Evolutionary conservation across 1,140 invertebrate species (phyloP).

Genomic region (Cardiocondyla obscurior): DNA sequence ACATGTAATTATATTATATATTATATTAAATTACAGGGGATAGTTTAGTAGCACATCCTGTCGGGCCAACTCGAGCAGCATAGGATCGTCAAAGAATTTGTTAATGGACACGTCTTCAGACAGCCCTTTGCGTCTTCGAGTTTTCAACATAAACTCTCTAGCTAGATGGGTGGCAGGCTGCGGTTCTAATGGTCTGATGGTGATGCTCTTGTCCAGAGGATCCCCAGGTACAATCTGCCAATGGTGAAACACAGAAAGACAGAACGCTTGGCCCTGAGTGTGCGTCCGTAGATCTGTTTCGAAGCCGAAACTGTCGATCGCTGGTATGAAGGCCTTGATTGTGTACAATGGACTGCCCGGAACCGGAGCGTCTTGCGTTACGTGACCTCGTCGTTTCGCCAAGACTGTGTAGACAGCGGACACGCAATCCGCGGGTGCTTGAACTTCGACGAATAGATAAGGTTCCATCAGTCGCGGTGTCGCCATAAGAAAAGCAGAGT

Average conservation of each 20-base stretch:
- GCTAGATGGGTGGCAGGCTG: conserved; percentile 99
- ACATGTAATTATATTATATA: too few species aligned
- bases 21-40: conserved; percentile 85
- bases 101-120: conserved; percentile 99
- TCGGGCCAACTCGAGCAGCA: conserved; percentile 99
- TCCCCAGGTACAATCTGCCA: conserved; percentile 99
- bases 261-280: conserved; percentile 99
- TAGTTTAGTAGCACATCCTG: conserved; percentile 98
- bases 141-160: conserved; percentile 99
- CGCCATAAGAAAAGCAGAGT: conserved; percentile 99
- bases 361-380: conserved; percentile 99
- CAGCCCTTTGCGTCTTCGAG: conserved; percentile 97
- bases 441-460: conserved; percentile 99
- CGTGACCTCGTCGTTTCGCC: conserved; percentile 97
- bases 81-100: conserved; percentile 99
- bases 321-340: conserved; percentile 99
- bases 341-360: conserved; percentile 99
- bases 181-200: conserved; percentile 97
- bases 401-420: conserved; percentile 99
- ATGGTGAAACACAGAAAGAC: conserved; percentile 98
- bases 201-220: conserved; percentile 98
- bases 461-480: conserved; percentile 99
- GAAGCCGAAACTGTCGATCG: conserved; percentile 99
- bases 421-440: conserved; percentile 99
- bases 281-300: conserved; percentile 99